A percentile compares a stretch with the other conserved stretches of the same genome.
phyloP scores from a whole-genome alignment of 2,797 vertebrate genomes.

The Selene dorsalis region DNA sequence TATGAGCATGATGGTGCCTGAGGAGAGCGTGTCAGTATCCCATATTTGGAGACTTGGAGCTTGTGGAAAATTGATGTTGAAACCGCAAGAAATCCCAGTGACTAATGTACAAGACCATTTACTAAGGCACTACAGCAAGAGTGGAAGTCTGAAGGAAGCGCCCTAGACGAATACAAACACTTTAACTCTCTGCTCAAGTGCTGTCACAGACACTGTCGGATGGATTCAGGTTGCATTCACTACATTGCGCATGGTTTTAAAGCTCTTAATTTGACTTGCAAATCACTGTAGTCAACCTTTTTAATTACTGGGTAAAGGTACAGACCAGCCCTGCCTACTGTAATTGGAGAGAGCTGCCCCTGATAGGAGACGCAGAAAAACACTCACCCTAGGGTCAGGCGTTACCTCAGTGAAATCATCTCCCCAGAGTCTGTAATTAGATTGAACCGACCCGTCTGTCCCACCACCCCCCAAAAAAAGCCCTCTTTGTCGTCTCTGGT shows the following conservation, averaged over 20 bases:
- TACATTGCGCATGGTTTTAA: not conserved
- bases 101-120: constrained; percentile 64
- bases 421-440: constrained; percentile 79
- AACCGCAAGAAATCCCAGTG: constrained; percentile 55
- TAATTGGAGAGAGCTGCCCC: constrained; percentile 40
- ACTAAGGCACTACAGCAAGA: constrained; percentile 36
- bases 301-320: constrained; percentile 36
- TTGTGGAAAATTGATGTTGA: constrained; percentile 59
- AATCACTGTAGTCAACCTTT: constrained; percentile 3
- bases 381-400: constrained; percentile 60
- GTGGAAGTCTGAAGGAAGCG: constrained; percentile 42
- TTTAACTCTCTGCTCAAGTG: constrained; percentile 6
- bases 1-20: constrained; percentile 59
- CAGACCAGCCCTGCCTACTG: constrained; percentile 31
- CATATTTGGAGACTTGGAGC: constrained; percentile 41
- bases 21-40: constrained; percentile 53
- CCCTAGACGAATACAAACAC: constrained; percentile 41
- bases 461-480: constrained; percentile 35
- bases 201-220: constrained; percentile 18
- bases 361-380: constrained; percentile 50
- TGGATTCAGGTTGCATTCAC: constrained; percentile 15
- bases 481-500: constrained; percentile 68
- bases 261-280: constrained; percentile 16
- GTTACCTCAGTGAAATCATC: constrained; percentile 73
- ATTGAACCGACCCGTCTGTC: constrained; percentile 52